These are phyloP conservation scores for silkworm (Bombyx mori) DNA, from an alignment of 1,140 invertebrate genomes.

Conservation along the genomic window DNA sequence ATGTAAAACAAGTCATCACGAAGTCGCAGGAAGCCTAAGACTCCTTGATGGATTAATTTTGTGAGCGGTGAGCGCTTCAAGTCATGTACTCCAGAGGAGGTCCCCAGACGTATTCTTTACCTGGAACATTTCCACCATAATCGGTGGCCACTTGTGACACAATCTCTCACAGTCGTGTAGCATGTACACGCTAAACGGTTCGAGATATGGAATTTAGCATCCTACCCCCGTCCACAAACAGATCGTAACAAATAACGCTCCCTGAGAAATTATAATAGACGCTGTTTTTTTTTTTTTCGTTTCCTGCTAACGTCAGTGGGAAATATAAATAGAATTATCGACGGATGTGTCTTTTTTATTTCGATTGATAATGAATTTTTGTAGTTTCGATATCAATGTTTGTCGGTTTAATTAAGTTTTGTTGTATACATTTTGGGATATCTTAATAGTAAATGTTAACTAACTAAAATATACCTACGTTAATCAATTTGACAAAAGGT, in stretches of 20 bases:
- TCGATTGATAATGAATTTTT: conserved; percentile 3
- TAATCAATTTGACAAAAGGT: too few relatives aligned
- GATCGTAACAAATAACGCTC: conserved; percentile 22
- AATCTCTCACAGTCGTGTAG: conserved; percentile 9
- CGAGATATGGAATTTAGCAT: conserved; percentile 36
- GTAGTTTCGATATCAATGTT: conserved; percentile 6
- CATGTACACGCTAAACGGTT: conserved; percentile 29
- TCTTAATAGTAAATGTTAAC: too few relatives aligned
- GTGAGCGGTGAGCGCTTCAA: too few relatives aligned
- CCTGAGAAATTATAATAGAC: conserved; percentile 18
- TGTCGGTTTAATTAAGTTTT: conserved; percentile 4
- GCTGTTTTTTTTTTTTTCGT: conserved; percentile 14
- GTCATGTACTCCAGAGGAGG: too few relatives aligned
- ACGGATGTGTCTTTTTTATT: conserved; percentile 2
- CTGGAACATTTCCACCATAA: too few relatives aligned
- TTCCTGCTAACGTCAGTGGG: conserved; percentile 23
- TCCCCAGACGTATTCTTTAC: too few relatives aligned
- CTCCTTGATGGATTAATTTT: too few relatives aligned
- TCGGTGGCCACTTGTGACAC: neutral
- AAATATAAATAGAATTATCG: conserved; percentile 30
- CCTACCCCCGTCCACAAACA: neutral
- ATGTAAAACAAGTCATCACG: too few relatives aligned
- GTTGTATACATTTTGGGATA: neutral
- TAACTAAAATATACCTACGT: too few relatives aligned
- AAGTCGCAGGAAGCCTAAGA: too few relatives aligned